phyloP scores from a whole-genome alignment of 2,888 invertebrate species.

The Leistus spinibarbis region DNA sequence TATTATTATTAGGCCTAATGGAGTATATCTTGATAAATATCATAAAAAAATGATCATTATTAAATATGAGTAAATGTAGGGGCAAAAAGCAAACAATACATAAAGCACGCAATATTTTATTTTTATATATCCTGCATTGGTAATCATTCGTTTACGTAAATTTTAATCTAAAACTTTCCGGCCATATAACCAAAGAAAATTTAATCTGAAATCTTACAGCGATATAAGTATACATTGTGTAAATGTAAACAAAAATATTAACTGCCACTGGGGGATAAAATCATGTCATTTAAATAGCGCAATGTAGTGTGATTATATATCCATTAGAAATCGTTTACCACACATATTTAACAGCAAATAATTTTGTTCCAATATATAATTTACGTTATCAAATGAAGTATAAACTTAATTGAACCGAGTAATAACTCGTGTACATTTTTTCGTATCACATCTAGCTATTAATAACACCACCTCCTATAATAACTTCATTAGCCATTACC shows the following conservation, averaged over 20 bases:
- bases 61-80: background rate
- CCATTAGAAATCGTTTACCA: constrained; percentile 24
- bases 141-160: background rate
- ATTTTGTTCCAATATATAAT: background rate
- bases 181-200: background rate
- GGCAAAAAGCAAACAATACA: background rate
- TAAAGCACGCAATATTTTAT: background rate
- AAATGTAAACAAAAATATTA: constrained; percentile 7
- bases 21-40: background rate
- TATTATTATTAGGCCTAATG: no score
- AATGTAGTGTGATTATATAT: constrained; percentile 17
- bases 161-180: background rate
- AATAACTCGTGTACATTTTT: background rate
- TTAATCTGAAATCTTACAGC: background rate
- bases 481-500: no score
- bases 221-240: background rate
- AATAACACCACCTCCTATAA: background rate
- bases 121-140: background rate
- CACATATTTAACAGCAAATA: constrained; percentile 24
- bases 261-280: background rate
- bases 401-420: background rate
- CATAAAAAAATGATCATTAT: background rate
- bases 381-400: background rate
- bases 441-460: background rate
- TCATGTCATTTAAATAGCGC: constrained; percentile 7